These are phyloP conservation scores for Drosophila prosaltans DNA, from an alignment of 1,140 invertebrate genomes.

Conservation along the genomic window DNA sequence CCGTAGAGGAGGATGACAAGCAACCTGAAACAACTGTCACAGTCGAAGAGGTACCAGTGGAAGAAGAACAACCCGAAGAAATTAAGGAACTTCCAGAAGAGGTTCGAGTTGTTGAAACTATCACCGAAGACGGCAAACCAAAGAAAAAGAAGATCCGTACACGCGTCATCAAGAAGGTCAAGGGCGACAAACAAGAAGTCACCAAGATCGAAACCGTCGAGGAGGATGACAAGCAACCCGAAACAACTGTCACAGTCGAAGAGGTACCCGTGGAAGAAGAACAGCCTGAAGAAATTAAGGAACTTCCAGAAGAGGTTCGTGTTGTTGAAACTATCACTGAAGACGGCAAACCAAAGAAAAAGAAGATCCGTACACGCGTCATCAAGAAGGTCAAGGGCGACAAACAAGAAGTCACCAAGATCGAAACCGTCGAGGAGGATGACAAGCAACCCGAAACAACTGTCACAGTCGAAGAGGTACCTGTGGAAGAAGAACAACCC, in stretches of 20 bases:
- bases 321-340: constrained; percentile 15
- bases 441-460: constrained; percentile 21
- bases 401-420: constrained; percentile 33
- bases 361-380: constrained; percentile 27
- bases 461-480: constrained; percentile 20
- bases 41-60: constrained; percentile 16
- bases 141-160: constrained; percentile 30
- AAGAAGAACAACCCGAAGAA: constrained; percentile 17
- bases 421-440: constrained; percentile 26
- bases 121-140: constrained; percentile 17
- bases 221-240: constrained; percentile 20
- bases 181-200: constrained; percentile 30
- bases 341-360: constrained; percentile 27
- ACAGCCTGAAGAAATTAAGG: constrained; percentile 17
- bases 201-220: constrained; percentile 32
- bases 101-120: constrained; percentile 16
- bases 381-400: constrained; percentile 35
- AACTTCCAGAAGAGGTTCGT: constrained; percentile 22
- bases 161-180: constrained; percentile 29
- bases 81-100: constrained; percentile 23
- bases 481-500: constrained; percentile 5
- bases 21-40: constrained; percentile 11
- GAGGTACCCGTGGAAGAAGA: constrained; percentile 21
- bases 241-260: constrained; percentile 23
- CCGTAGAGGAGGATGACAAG: constrained; percentile 28